A percentile compares a stretch with the other conserved stretches of the same genome.
Evolutionary conservation across 2,113 vertebrate species (phyloP).

Genomic region (Marmota monax): DNA sequence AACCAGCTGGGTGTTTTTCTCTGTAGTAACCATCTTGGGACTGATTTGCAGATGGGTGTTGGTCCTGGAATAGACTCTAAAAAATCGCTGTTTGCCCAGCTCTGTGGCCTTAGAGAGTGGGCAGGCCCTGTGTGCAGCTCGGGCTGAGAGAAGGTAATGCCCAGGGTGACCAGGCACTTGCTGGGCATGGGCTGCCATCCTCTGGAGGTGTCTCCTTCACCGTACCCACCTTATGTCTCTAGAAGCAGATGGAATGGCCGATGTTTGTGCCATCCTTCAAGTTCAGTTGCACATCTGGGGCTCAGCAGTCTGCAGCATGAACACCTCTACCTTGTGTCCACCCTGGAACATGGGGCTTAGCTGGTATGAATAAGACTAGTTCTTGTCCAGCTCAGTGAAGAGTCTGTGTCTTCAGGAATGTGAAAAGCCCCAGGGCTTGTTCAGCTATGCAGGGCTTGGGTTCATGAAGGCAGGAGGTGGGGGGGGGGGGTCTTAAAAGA

Average conservation of each 20-base stretch:
- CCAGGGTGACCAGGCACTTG: not conserved
- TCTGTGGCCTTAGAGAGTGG: not conserved
- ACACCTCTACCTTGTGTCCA: not conserved
- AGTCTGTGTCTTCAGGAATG: not conserved
- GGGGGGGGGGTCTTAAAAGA: not conserved
- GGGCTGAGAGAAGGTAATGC: not conserved
- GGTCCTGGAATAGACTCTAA: not conserved
- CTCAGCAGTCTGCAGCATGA: not conserved
- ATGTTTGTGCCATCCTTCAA: not conserved
- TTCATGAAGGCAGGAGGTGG: not conserved
- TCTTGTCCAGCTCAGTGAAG: not conserved
- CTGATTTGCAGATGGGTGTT: not conserved
- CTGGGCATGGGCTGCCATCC: not conserved
- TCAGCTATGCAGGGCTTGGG: not conserved
- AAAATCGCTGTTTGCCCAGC: not conserved
- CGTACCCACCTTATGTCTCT: not conserved
- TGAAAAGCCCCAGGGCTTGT: not conserved
- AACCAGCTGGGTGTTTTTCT: not conserved
- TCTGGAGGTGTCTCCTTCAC: not conserved
- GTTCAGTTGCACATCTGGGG: not conserved
- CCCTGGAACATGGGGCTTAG: not conserved
- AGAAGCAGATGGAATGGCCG: not conserved
- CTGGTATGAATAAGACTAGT: not conserved
- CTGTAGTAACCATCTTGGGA: not conserved
- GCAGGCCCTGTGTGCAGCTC: not conserved